phyloP scores from a whole-genome alignment of 2,113 vertebrate species.

The Dromas ardeola region DNA sequence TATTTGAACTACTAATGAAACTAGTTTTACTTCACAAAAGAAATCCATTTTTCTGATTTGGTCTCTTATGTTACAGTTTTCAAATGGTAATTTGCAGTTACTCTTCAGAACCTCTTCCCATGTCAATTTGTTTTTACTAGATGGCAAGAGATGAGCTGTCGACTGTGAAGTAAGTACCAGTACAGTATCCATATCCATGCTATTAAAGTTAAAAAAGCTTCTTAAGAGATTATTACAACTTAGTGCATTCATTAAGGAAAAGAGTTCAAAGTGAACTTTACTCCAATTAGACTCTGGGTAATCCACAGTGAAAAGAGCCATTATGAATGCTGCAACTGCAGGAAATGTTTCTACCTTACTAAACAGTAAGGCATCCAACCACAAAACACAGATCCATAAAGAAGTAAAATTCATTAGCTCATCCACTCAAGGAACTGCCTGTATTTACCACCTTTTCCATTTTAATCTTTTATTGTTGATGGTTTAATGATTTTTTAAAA shows the following conservation, averaged over 20 bases:
- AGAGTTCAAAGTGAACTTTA: background rate
- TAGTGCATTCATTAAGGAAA: background rate
- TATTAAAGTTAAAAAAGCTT: background rate
- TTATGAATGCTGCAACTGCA: background rate
- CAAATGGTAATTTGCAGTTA: background rate
- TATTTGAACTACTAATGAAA: background rate
- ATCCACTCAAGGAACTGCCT: background rate
- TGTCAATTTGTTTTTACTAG: background rate
- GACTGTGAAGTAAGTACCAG: background rate
- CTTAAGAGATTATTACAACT: background rate
- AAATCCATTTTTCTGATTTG: background rate
- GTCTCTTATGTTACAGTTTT: background rate
- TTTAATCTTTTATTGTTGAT: background rate
- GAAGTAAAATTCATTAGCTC: background rate
- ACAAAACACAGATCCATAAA: background rate
- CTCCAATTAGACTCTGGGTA: background rate
- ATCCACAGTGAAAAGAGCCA: background rate
- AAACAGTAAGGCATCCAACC: background rate
- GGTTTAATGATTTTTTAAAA: background rate
- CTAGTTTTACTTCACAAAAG: background rate
- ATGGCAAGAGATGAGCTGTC: background rate
- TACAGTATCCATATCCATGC: background rate
- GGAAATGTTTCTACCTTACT: background rate
- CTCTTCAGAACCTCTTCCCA: background rate
- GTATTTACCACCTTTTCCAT: background rate